These are phyloP conservation scores for Pherbina coryleti DNA, from an alignment of 2,888 invertebrate species.

Conservation along the genomic window DNA sequence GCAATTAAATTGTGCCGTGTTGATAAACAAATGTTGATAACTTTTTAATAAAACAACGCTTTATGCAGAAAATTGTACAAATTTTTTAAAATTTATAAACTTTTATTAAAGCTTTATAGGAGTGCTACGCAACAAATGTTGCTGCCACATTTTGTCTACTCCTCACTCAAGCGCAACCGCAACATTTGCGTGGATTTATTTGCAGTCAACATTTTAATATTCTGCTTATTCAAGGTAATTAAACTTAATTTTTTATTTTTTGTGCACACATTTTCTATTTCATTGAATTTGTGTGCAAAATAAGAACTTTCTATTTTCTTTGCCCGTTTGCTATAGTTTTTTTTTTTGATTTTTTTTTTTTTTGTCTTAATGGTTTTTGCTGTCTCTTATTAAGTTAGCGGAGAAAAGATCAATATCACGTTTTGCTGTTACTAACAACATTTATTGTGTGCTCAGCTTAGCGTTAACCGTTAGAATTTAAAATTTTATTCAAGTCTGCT, in stretches of 20 bases:
- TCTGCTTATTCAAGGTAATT: constrained; percentile 28
- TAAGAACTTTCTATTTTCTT: constrained; percentile 67
- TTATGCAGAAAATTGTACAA: not conserved
- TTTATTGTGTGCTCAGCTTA: constrained; percentile 8
- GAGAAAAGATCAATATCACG: constrained; percentile 4
- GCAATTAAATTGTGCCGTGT: not conserved
- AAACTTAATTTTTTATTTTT: not conserved
- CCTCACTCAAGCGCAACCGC: not conserved
- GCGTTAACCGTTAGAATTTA: constrained; percentile 53
- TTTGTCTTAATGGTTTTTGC: constrained; percentile 19
- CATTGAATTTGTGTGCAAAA: constrained; percentile 7
- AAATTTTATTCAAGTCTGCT: constrained; percentile 37
- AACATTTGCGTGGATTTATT: constrained; percentile 10
- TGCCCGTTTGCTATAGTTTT: constrained; percentile 49
- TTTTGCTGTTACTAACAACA: not conserved
- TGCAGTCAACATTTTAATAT: not conserved
- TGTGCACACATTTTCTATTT: constrained; percentile 17
- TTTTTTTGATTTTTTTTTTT: constrained; percentile 40
- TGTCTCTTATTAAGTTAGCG: constrained; percentile 8
- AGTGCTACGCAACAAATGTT: constrained; percentile 7
- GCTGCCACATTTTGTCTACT: not conserved
- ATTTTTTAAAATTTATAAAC: not conserved
- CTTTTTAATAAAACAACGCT: no score
- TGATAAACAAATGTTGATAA: not conserved
- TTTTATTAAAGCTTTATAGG: not conserved